Evolutionary conservation across 1,140 invertebrate genomes (phyloP).

Genomic region (Pissodes strobi): DNA sequence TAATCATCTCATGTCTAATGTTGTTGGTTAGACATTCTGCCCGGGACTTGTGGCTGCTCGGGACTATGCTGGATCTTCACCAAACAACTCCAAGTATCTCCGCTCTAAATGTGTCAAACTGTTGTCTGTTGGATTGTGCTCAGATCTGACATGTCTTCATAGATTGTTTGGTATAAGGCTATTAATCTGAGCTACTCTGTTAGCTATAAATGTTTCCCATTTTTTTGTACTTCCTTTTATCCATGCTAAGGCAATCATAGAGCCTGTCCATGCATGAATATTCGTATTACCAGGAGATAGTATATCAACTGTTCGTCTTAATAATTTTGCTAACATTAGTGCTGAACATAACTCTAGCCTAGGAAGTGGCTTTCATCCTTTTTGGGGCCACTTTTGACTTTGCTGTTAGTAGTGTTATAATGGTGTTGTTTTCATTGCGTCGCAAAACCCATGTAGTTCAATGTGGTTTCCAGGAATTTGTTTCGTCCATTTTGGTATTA

Average conservation of each 20-base stretch:
- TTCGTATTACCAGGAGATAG: conserved; percentile 10
- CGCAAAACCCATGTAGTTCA: conserved; percentile 45
- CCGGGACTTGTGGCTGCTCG: no score
- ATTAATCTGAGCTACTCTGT: conserved; percentile 51
- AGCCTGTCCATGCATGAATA: conserved; percentile 53
- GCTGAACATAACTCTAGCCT: no score
- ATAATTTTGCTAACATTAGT: conserved; percentile 34
- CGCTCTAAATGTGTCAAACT: no score
- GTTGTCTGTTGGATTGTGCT: no score
- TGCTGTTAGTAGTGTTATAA: conserved; percentile 34
- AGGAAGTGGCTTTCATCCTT: conserved; percentile 34
- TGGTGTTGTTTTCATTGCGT: conserved; percentile 36
- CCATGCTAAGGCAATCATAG: conserved; percentile 51
- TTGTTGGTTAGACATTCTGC: no score
- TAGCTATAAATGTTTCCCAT: conserved; percentile 52
- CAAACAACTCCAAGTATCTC: no score
- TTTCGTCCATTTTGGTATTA: neutral
- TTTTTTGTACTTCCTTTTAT: conserved; percentile 36
- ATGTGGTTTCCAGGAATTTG: neutral
- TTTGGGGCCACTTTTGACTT: no score
- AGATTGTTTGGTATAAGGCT: conserved; percentile 38
- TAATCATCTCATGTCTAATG: no score
- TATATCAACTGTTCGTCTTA: neutral
- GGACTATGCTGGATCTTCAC: no score
- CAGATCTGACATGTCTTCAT: conserved; percentile 46